Evolutionary conservation across 2,888 invertebrate species (phyloP).

Genomic region (Synanthedon tipuliformis): DNA sequence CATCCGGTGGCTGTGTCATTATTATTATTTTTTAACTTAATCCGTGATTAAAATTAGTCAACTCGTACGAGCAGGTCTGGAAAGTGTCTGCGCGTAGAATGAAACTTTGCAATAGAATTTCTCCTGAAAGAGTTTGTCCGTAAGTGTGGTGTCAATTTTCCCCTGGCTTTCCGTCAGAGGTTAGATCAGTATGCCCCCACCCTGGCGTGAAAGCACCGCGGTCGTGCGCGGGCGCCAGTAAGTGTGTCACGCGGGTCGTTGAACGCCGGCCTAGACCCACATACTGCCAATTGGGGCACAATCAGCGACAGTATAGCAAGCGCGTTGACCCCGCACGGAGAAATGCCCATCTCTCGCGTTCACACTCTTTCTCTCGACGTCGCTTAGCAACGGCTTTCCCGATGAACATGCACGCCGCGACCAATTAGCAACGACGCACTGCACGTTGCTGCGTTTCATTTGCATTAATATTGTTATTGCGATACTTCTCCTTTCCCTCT

Average conservation of each 20-base stretch:
- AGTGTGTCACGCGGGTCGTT: conserved; percentile 68
- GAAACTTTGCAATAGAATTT: conserved; percentile 1
- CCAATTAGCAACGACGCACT: neutral
- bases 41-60: no score
- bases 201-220: conserved; percentile 63
- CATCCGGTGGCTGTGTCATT: no score
- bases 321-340: conserved; percentile 66
- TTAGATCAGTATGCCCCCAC: conserved; percentile 23
- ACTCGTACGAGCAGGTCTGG: no score
- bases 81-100: no score
- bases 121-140: conserved; percentile 16
- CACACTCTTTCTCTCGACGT: conserved; percentile 65
- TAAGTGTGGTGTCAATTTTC: conserved; percentile 25
- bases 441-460: neutral
- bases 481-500: no score
- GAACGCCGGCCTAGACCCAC: conserved; percentile 72
- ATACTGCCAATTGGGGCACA: conserved; percentile 30
- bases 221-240: conserved; percentile 53
- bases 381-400: conserved; percentile 50
- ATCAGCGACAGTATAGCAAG: conserved; percentile 69
- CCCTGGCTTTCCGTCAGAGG: conserved; percentile 49
- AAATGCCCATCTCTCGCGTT: conserved; percentile 66
- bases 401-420: conserved; percentile 5
- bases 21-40: no score
- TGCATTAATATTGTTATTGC: no score